Percentiles rank a stretch among this genome's conserved stretches.
Evolutionary conservation across 1,140 invertebrate species (phyloP).

Genomic region (Zeugodacus cucurbitae): DNA sequence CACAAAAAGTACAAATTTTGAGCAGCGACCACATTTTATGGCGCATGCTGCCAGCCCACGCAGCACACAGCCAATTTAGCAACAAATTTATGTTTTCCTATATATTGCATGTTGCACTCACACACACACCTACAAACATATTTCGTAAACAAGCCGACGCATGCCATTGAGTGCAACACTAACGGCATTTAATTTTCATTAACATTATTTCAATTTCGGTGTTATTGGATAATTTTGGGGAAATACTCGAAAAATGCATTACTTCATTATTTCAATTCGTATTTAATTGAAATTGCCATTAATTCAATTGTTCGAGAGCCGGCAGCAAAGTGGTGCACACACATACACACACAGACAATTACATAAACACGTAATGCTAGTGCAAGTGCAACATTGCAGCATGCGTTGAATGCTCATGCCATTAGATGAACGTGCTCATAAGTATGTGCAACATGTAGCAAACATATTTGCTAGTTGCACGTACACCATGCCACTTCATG

Average conservation of each 20-base stretch:
- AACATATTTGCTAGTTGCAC: not conserved
- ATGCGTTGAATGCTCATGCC: not conserved
- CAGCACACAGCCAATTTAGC: not conserved
- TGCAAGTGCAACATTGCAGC: constrained; percentile 11
- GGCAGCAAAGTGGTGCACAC: not conserved
- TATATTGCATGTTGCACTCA: too few relatives aligned
- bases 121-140: too few relatives aligned
- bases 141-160: too few relatives aligned
- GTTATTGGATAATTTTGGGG: constrained; percentile 22
- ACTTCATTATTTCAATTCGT: constrained; percentile 37
- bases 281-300: constrained; percentile 26
- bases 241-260: constrained; percentile 4
- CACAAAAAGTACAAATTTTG: not conserved
- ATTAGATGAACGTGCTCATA: constrained; percentile 3
- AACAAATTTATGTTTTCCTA: not conserved
- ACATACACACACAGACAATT: not conserved
- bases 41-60: not conserved
- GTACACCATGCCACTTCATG: not conserved
- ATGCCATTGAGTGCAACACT: not conserved
- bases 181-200: constrained; percentile 25
- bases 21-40: not conserved
- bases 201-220: not conserved
- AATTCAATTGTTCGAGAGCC: constrained; percentile 15
- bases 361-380: not conserved
- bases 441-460: not conserved